Evolutionary conservation across 2,797 vertebrate species (phyloP).

Genomic region (Huso huso): DNA sequence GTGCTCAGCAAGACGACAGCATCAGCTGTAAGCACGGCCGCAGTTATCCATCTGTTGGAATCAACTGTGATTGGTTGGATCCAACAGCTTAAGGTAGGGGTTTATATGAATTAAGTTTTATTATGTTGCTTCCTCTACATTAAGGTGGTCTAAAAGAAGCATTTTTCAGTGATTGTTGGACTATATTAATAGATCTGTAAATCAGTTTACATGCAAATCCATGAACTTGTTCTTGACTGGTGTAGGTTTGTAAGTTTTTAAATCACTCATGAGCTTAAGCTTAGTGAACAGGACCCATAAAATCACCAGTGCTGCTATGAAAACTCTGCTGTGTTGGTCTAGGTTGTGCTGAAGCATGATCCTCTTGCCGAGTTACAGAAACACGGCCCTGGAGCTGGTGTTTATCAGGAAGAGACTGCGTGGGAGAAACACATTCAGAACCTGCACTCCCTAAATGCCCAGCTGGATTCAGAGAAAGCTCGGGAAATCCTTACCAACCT

Average conservation of each 20-base stretch:
- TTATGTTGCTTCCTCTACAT: neutral
- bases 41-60: slow-evolving; percentile 21
- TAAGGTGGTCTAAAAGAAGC: too few species aligned
- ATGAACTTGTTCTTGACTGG: too few species aligned
- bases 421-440: slow-evolving; percentile 21
- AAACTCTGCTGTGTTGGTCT: neutral
- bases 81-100: slow-evolving; percentile 21
- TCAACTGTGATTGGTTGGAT: slow-evolving; percentile 25
- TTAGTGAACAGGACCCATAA: too few species aligned
- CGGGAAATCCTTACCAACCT: slow-evolving; percentile 18
- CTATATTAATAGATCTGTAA: too few species aligned
- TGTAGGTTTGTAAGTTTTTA: too few species aligned
- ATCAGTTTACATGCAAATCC: too few species aligned
- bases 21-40: slow-evolving; percentile 6
- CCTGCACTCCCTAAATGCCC: slow-evolving; percentile 17
- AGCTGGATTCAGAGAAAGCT: slow-evolving; percentile 18
- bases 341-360: slow-evolving; percentile 25
- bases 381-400: slow-evolving; percentile 13
- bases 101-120: neutral
- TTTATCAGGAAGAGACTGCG: slow-evolving; percentile 23
- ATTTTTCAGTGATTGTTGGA: too few species aligned
- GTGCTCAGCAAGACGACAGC: slow-evolving; percentile 13
- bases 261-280: too few species aligned
- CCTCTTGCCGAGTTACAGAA: slow-evolving; percentile 12
- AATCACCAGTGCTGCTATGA: neutral